Evolutionary conservation across 2,113 vertebrate species (phyloP).

Genomic region (Seriola rivoliana): DNA sequence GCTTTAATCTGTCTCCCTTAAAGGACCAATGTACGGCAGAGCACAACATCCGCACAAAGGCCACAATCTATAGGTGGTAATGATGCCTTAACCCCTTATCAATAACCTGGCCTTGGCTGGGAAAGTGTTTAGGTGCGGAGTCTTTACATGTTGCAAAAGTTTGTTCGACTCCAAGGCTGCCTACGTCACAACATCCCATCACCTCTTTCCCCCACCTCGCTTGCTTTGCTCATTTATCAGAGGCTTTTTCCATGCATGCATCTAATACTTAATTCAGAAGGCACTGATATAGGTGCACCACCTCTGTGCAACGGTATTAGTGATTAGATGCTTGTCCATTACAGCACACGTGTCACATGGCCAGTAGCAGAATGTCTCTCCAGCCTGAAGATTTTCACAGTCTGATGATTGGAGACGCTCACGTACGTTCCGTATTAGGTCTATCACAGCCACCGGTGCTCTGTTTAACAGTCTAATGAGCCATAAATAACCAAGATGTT

Average conservation of each 20-base stretch:
- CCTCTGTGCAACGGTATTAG: not conserved
- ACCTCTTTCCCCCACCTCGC: not conserved
- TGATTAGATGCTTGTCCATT: constrained; percentile 9
- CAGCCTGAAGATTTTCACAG: not conserved
- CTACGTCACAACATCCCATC: constrained; percentile 20
- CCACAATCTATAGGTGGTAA: constrained; percentile 68
- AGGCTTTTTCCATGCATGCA: not conserved
- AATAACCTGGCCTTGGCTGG: constrained; percentile 59
- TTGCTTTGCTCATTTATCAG: not conserved
- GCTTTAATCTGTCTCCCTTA: constrained; percentile 76
- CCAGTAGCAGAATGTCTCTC: constrained; percentile 2
- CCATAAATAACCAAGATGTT: not conserved
- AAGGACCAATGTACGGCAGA: constrained; percentile 62
- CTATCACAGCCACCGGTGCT: not conserved
- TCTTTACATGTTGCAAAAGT: constrained; percentile 43
- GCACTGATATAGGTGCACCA: not conserved
- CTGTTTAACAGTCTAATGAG: constrained; percentile 13
- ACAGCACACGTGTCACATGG: constrained; percentile 2
- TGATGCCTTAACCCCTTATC: constrained; percentile 62
- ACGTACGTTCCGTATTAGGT: not conserved
- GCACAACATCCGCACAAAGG: constrained; percentile 57
- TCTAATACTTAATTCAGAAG: constrained; percentile 8
- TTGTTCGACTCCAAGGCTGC: constrained; percentile 21
- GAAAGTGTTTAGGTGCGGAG: not conserved
- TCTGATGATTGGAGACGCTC: constrained; percentile 1